A percentile compares a stretch with the other conserved stretches of the same genome.
phyloP scores from a whole-genome alignment of 2,888 invertebrate genomes.

The Lycophotia porphyrea region DNA sequence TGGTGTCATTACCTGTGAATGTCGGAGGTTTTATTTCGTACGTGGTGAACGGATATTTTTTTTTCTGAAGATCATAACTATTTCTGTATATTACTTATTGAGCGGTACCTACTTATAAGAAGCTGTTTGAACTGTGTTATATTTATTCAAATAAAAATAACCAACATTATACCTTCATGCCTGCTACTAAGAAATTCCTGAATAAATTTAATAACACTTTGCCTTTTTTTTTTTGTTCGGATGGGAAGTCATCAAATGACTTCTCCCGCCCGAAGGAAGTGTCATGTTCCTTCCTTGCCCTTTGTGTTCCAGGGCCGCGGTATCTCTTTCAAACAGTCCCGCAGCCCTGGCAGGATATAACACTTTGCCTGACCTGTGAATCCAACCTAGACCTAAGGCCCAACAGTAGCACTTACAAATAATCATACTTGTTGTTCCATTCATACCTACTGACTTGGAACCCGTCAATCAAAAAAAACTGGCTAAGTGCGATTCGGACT shows the following conservation, averaged over 20 bases:
- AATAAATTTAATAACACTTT: too few species aligned
- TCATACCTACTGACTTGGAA: neutral
- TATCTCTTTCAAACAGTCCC: too few species aligned
- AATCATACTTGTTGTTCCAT: neutral
- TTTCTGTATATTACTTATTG: neutral
- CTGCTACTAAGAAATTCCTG: too few species aligned
- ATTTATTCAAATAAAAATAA: neutral
- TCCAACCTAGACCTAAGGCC: neutral
- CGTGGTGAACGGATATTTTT: neutral
- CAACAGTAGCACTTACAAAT: neutral
- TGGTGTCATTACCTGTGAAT: slow-evolving; percentile 17
- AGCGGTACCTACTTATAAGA: neutral
- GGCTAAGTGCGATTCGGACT: too few species aligned
- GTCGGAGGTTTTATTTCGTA: neutral
- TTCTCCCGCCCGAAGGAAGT: too few species aligned
- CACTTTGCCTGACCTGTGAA: neutral
- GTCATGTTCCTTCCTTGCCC: too few species aligned
- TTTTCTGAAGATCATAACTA: neutral
- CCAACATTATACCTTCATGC: too few species aligned
- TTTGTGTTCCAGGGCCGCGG: too few species aligned
- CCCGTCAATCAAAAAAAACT: neutral
- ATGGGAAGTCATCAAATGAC: too few species aligned
- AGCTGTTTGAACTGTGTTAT: neutral
- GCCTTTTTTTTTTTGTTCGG: too few species aligned
- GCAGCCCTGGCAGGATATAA: too few species aligned